These are phyloP conservation scores for Drosophila austrosaltans DNA, from an alignment of 2,888 invertebrate species.

Conservation along the genomic window DNA sequence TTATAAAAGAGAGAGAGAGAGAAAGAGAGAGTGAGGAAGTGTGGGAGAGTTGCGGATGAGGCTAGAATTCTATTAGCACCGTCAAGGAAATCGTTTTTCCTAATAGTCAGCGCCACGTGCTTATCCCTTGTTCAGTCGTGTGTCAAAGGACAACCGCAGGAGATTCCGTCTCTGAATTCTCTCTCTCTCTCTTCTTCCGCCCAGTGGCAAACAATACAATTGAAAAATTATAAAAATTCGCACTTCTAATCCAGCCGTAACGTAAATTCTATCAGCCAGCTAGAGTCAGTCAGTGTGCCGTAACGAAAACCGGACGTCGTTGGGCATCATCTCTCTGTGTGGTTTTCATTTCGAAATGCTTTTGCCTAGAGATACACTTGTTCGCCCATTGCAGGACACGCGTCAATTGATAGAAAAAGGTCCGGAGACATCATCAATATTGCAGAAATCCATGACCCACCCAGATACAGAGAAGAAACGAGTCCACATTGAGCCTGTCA, in stretches of 20 bases:
- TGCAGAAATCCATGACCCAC: slow-evolving; percentile 47
- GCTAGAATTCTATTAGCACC: slow-evolving; percentile 70
- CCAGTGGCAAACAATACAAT: slow-evolving; percentile 64
- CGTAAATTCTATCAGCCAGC: slow-evolving; percentile 48
- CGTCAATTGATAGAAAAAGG: slow-evolving; percentile 34
- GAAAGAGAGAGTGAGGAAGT: slow-evolving; percentile 17
- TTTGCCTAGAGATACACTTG: slow-evolving; percentile 72
- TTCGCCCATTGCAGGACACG: slow-evolving; percentile 56
- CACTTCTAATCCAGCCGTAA: slow-evolving; percentile 59
- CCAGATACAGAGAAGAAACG: neutral
- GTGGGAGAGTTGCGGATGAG: neutral
- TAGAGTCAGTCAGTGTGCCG: slow-evolving; percentile 32
- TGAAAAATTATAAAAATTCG: slow-evolving; percentile 79
- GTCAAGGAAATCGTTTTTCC: slow-evolving; percentile 70
- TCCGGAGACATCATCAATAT: slow-evolving; percentile 68
- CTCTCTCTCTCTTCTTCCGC: slow-evolving; percentile 13
- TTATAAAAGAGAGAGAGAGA: slow-evolving; percentile 25
- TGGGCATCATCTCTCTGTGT: neutral
- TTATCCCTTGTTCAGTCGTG: slow-evolving; percentile 67
- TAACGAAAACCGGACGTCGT: slow-evolving; percentile 57
- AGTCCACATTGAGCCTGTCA: slow-evolving; percentile 62
- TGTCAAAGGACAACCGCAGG: slow-evolving; percentile 73
- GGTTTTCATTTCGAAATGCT: slow-evolving; percentile 41
- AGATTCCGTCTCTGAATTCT: slow-evolving; percentile 25
- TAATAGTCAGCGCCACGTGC: slow-evolving; percentile 72